These are phyloP conservation scores for Indicator maculatus DNA, from an alignment of 2,113 vertebrate genomes.

Conservation along the genomic window DNA sequence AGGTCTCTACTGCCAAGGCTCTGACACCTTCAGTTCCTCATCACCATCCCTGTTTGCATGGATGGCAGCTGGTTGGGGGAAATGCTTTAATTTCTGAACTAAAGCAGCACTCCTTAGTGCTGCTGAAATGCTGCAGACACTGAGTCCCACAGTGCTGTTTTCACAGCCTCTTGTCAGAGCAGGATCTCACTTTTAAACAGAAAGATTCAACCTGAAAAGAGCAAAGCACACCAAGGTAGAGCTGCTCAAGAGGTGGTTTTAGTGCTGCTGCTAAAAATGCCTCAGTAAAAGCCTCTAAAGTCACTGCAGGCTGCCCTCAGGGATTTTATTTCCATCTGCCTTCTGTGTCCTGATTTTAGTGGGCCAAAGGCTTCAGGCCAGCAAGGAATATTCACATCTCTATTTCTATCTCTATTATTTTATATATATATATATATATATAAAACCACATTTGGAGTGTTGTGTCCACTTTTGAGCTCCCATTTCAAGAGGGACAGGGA, in stretches of 20 bases:
- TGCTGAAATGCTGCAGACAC: not conserved
- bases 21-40: accelerated
- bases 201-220: constrained; percentile 1
- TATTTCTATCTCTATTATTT: no score
- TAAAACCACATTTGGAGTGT: no score
- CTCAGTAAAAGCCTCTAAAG: not conserved
- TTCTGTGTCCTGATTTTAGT: constrained; percentile 1
- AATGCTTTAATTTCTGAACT: not conserved
- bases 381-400: not conserved
- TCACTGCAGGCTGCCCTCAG: not conserved
- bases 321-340: not conserved
- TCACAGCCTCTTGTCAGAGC: not conserved
- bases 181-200: not conserved
- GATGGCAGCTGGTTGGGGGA: not conserved
- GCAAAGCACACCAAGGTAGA: not conserved
- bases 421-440: no score
- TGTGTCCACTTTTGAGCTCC: no score
- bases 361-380: not conserved
- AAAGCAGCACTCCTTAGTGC: not conserved
- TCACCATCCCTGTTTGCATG: not conserved
- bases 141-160: accelerated
- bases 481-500: no score
- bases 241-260: not conserved
- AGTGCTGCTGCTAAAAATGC: constrained; percentile 31
- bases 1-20: not conserved